phyloP scores from a whole-genome alignment of 2,113 vertebrate genomes.

The Aplodontia rufa region DNA sequence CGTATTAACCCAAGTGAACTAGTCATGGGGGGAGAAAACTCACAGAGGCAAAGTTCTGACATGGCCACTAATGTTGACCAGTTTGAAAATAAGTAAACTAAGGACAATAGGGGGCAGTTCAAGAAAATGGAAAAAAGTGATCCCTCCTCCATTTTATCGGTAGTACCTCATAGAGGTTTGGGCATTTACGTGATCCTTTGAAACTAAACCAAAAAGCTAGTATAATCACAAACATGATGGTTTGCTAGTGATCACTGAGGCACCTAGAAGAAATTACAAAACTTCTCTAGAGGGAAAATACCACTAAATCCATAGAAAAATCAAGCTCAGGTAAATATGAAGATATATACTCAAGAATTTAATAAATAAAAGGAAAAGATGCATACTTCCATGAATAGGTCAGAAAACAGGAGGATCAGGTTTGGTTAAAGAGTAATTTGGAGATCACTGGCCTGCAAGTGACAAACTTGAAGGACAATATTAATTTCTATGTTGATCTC shows the following conservation, averaged over 20 bases:
- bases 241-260: not conserved
- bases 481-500: not conserved
- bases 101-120: not conserved
- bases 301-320: not conserved
- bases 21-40: not conserved
- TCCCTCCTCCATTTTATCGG: no score
- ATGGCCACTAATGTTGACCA: not conserved
- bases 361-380: not conserved
- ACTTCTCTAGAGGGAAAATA: not conserved
- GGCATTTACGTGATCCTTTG: not conserved
- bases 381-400: not conserved
- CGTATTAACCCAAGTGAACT: not conserved
- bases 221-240: not conserved
- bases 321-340: not conserved
- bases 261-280: not conserved
- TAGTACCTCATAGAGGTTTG: not conserved
- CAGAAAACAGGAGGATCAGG: not conserved
- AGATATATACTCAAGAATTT: not conserved
- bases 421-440: not conserved
- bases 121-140: not conserved
- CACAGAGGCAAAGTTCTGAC: not conserved
- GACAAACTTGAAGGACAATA: not conserved
- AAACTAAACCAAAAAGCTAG: not conserved
- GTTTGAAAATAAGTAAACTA: not conserved
- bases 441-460: not conserved